Evolutionary conservation across 2,888 invertebrate genomes (phyloP).

Genomic region (Beris chalybata): DNA sequence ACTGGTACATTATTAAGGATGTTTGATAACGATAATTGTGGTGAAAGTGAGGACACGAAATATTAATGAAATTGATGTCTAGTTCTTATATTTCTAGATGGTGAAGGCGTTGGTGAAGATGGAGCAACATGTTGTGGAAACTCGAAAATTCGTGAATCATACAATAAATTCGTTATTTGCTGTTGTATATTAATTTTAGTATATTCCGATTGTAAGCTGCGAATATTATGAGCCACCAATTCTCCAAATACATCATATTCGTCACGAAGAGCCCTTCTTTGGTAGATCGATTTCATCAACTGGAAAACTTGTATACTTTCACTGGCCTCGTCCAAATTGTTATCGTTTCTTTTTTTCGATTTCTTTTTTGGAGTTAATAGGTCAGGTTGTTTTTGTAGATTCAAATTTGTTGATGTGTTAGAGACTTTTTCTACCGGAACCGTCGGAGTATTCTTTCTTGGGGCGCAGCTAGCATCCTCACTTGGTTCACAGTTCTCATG

Average conservation of each 20-base stretch:
- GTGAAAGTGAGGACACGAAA: too few relatives aligned
- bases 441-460: neutral
- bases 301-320: conserved; percentile 17
- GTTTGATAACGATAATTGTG: too few relatives aligned
- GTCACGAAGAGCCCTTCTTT: conserved; percentile 8
- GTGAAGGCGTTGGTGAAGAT: too few relatives aligned
- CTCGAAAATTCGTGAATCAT: neutral
- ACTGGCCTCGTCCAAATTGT: neutral
- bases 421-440: neutral
- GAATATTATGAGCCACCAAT: conserved; percentile 24
- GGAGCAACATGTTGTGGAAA: too few relatives aligned
- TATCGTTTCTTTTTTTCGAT: neutral
- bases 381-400: neutral
- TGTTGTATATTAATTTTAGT: conserved; percentile 29
- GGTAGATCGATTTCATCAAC: conserved; percentile 10
- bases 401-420: neutral
- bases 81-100: too few relatives aligned
- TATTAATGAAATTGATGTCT: too few relatives aligned
- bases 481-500: conserved; percentile 21
- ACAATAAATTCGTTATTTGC: conserved; percentile 30
- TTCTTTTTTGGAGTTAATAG: neutral
- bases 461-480: neutral
- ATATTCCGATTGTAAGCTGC: conserved; percentile 31
- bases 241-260: conserved; percentile 31
- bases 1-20: too few relatives aligned